Evolutionary conservation across 2,888 invertebrate genomes (phyloP).

Genomic region (Callinectes sapidus): DNA sequence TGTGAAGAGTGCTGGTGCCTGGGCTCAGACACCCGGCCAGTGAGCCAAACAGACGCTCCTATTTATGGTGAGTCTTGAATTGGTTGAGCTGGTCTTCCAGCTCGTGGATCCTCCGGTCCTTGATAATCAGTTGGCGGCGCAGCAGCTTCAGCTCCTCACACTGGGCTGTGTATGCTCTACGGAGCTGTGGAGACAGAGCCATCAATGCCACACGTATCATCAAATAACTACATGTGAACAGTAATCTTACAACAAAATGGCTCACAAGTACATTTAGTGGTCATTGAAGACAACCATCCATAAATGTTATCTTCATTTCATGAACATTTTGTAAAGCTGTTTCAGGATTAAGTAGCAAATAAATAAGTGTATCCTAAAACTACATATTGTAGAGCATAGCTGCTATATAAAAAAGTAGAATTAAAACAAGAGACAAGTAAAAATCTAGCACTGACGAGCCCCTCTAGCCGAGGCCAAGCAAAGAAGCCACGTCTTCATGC

Average conservation of each 20-base stretch:
- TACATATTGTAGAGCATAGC: neutral
- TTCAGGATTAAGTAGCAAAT: neutral
- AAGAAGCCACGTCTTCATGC: neutral
- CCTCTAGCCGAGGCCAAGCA: neutral
- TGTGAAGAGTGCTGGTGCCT: slow-evolving; percentile 22
- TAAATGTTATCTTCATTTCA: neutral
- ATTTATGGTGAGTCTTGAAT: slow-evolving; percentile 47
- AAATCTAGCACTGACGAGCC: neutral
- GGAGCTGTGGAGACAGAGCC: slow-evolving; percentile 39
- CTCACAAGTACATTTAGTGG: neutral
- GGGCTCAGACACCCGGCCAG: neutral
- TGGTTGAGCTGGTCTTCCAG: slow-evolving; percentile 67
- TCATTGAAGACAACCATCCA: neutral
- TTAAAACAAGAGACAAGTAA: neutral
- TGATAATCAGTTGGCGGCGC: slow-evolving; percentile 67
- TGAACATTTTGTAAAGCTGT: neutral
- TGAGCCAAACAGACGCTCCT: neutral
- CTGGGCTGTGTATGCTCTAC: slow-evolving; percentile 70
- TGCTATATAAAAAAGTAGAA: neutral
- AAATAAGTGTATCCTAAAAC: neutral
- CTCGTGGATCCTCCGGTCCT: slow-evolving; percentile 65
- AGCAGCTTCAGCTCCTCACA: slow-evolving; percentile 71
- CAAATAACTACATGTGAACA: neutral
- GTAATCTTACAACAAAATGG: neutral
- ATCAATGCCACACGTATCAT: neutral